Conservation (phyloP, 1,140 invertebrate genomes). For the Odontomachus brunneus region DNA sequence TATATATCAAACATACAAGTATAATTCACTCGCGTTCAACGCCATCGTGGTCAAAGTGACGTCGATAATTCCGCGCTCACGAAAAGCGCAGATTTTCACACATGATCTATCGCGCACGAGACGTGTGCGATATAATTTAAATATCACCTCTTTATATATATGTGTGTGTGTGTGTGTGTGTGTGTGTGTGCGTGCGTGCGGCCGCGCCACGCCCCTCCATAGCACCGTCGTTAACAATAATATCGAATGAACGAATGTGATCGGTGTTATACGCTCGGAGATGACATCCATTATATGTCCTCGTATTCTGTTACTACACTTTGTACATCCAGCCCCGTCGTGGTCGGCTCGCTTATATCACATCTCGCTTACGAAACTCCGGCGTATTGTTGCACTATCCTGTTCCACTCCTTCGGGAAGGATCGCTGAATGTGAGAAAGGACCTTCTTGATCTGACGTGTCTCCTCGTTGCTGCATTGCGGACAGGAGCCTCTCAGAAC, state of each 20-base stretch:
- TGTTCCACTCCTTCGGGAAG: constrained; percentile 90
- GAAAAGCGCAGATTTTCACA: neutral
- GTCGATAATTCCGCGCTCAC: neutral
- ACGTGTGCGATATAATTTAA: too few species aligned
- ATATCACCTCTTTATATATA: too few species aligned
- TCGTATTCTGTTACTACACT: constrained; percentile 1
- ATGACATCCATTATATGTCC: neutral
- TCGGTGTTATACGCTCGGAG: neutral
- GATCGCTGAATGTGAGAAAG: constrained; percentile 89
- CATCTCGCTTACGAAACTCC: constrained; percentile 71
- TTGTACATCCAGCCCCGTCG: constrained; percentile 19
- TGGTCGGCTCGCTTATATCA: constrained; percentile 34
- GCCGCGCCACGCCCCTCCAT: neutral
- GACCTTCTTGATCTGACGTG: constrained; percentile 89
- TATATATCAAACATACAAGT: constrained; percentile 11
- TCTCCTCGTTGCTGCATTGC: constrained; percentile 88
- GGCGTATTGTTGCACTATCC: constrained; percentile 88
- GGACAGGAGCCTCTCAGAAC: constrained; percentile 89
- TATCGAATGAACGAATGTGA: constrained; percentile 29
- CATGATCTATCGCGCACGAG: neutral
- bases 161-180: too few species aligned
- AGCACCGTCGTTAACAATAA: constrained; percentile 16
- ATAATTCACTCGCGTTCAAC: neutral
- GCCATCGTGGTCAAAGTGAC: neutral
- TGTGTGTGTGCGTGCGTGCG: neutral